Percentiles rank a stretch among this genome's conserved stretches.
Conservation (phyloP, 2,888 invertebrate genomes). For the Callosobruchus maculatus region DNA sequence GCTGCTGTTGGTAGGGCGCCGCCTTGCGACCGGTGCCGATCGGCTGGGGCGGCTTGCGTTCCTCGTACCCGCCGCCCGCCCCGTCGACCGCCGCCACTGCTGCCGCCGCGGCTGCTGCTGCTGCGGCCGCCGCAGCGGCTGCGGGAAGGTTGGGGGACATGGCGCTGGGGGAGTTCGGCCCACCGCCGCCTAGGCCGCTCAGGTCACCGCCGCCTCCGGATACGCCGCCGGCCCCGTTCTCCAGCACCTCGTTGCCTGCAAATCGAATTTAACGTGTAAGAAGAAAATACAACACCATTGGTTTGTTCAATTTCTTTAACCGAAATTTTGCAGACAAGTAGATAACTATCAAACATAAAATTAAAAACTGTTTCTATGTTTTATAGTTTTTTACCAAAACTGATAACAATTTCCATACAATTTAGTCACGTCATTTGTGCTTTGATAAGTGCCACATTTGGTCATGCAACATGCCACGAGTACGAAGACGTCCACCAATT, state of each 20-base stretch:
- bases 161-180: conserved; percentile 46
- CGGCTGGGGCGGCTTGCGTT: conserved; percentile 60
- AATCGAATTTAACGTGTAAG: no score
- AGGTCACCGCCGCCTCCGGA: conserved; percentile 23
- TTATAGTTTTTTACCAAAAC: no score
- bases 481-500: no score
- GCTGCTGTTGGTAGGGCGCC: conserved; percentile 37
- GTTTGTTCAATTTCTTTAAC: no score
- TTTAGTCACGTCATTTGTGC: no score
- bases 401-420: no score
- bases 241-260: conserved; percentile 36
- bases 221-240: conserved; percentile 46
- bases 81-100: conserved; percentile 10
- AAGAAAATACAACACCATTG: no score
- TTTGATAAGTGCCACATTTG: no score
- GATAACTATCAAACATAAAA: no score
- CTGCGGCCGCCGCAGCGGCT: conserved; percentile 6
- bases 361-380: no score
- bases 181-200: not conserved
- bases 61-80: conserved; percentile 39
- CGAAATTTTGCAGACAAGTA: no score
- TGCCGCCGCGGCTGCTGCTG: conserved; percentile 11
- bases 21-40: conserved; percentile 81
- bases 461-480: no score
- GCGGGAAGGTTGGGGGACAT: conserved; percentile 45